Percentiles rank a stretch among this genome's conserved stretches.
Conservation (phyloP, 2,797 vertebrate species). For the Myotis pilosus region DNA sequence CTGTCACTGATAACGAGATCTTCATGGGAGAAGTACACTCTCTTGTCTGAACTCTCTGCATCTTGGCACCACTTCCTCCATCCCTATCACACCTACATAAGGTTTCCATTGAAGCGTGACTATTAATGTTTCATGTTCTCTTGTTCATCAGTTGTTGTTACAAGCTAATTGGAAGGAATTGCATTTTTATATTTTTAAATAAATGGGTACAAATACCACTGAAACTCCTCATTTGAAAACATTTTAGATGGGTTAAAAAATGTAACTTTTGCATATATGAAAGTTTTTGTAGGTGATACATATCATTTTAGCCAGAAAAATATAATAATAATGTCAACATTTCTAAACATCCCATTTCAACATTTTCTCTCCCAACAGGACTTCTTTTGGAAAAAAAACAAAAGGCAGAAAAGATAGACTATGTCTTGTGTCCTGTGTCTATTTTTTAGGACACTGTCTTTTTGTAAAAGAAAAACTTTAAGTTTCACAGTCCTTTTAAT, state of each 20-base stretch:
- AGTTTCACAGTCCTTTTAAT: neutral
- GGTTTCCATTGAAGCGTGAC: neutral
- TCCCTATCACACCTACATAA: neutral
- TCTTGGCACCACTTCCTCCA: neutral
- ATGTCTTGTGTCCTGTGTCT: neutral
- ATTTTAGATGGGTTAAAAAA: neutral
- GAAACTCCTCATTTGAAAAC: slow-evolving; percentile 10
- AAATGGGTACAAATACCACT: neutral
- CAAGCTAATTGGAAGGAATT: neutral
- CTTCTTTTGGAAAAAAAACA: neutral
- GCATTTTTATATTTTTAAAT: slow-evolving; percentile 4
- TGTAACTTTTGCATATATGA: neutral
- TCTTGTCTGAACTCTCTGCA: neutral
- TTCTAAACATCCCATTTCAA: neutral
- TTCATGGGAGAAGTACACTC: neutral
- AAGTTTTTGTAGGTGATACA: neutral
- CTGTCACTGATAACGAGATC: accelerated
- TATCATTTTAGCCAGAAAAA: slow-evolving; percentile 50
- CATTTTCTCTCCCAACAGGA: neutral
- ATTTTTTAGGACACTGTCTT: neutral
- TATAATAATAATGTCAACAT: neutral
- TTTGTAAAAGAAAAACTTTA: neutral
- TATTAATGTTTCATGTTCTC: neutral
- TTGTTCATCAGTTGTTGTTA: neutral
- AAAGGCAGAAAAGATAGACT: neutral